phyloP scores from a whole-genome alignment of 1,140 invertebrate genomes.

The Drosophila micromelanica region DNA sequence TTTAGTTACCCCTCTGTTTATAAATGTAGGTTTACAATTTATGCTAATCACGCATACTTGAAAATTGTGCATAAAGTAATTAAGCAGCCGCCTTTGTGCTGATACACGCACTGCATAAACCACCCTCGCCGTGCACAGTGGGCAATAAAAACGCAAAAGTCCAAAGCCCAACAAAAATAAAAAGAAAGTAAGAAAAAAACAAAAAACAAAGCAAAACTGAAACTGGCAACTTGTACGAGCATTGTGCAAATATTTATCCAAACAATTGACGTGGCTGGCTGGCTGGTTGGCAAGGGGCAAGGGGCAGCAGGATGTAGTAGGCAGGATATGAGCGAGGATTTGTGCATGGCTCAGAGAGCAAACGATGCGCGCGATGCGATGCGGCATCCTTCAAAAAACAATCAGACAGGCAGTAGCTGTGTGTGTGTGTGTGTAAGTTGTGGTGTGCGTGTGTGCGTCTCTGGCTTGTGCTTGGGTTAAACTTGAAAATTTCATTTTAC shows the following conservation, averaged over 20 bases:
- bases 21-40: conserved; percentile 12
- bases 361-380: conserved; percentile 25
- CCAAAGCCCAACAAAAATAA: conserved; percentile 4
- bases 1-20: too few species aligned
- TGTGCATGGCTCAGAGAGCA: conserved; percentile 49
- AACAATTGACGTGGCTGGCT: conserved; percentile 79
- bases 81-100: conserved; percentile 2
- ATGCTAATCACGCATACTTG: conserved; percentile 30
- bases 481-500: conserved; percentile 83
- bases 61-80: conserved; percentile 15
- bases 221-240: conserved; percentile 78
- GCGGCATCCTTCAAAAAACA: conserved; percentile 50
- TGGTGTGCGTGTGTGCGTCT: conserved; percentile 17
- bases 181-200: not conserved
- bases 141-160: conserved; percentile 11
- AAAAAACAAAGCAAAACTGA: conserved; percentile 47
- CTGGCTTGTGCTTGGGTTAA: conserved; percentile 69
- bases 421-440: conserved; percentile 8
- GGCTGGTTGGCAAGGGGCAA: conserved; percentile 17
- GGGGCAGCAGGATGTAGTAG: conserved; percentile 37
- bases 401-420: conserved; percentile 34
- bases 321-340: conserved; percentile 80
- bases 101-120: conserved; percentile 3
- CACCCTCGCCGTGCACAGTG: conserved; percentile 24
- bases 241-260: conserved; percentile 77